Conservation (phyloP, 1,140 invertebrate species). For the Bicyclus anynana region DNA sequence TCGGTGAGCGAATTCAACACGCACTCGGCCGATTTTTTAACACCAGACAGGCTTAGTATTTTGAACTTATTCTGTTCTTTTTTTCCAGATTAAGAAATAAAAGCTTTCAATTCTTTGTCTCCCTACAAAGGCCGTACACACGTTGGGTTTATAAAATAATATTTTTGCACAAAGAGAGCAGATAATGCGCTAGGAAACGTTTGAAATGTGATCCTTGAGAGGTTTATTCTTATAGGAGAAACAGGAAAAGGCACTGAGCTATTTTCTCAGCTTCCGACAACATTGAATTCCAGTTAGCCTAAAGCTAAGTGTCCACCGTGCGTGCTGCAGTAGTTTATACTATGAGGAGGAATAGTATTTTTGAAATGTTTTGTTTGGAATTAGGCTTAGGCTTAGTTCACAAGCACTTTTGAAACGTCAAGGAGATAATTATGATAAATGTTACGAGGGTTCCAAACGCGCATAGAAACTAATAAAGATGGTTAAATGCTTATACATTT, state of each 20-base stretch:
- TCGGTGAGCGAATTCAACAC: too few relatives aligned
- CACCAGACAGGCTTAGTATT: too few relatives aligned
- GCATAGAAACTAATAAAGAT: too few relatives aligned
- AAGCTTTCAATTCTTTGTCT: background rate
- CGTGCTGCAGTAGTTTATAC: background rate
- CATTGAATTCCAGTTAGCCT: background rate
- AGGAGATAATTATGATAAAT: too few relatives aligned
- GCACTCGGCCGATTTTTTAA: too few relatives aligned
- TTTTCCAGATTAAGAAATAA: background rate
- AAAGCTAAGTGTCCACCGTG: background rate
- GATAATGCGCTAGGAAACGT: constrained; percentile 45
- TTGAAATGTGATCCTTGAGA: constrained; percentile 39
- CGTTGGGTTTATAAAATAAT: background rate
- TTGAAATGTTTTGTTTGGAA: too few relatives aligned
- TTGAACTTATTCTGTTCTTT: too few relatives aligned
- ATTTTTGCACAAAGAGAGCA: background rate
- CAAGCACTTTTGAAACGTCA: too few relatives aligned
- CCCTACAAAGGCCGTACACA: background rate
- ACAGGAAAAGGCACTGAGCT: constrained; percentile 1
- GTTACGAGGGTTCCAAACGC: too few relatives aligned
- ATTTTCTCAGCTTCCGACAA: background rate
- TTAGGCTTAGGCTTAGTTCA: too few relatives aligned
- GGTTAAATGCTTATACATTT: too few relatives aligned
- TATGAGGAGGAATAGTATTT: too few relatives aligned
- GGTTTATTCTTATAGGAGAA: constrained; percentile 35